A percentile compares a stretch with the other conserved stretches of the same genome.
Evolutionary conservation across 1,140 invertebrate genomes (phyloP).

Genomic region (Schlechtendalia chinensis): DNA sequence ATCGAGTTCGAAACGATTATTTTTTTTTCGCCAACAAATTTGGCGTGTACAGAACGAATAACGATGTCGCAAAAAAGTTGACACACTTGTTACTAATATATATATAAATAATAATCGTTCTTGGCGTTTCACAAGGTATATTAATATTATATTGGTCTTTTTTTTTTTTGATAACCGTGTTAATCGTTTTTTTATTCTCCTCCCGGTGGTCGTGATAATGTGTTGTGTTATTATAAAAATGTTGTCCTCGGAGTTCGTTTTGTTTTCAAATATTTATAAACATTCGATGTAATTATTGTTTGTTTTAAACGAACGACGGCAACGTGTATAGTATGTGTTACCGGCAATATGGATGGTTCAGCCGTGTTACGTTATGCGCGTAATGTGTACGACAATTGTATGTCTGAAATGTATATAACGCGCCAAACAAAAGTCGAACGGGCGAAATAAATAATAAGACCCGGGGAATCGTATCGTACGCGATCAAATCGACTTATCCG

Average conservation of each 20-base stretch:
- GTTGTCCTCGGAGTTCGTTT: background rate
- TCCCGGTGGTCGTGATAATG: constrained; percentile 15
- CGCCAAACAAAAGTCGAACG: no score
- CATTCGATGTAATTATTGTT: background rate
- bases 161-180: background rate
- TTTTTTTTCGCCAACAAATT: background rate
- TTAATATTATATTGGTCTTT: background rate
- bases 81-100: background rate
- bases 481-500: no score
- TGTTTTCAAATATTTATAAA: background rate
- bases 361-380: no score
- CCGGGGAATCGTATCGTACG: no score
- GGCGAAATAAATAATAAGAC: no score
- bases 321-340: no score
- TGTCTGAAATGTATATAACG: no score
- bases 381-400: no score
- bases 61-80: background rate
- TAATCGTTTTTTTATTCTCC: constrained; percentile 2
- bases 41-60: background rate
- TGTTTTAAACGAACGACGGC: background rate
- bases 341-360: no score
- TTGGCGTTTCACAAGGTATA: constrained; percentile 24
- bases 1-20: background rate
- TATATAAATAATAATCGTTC: background rate
- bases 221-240: background rate